Evolutionary conservation across 2,888 invertebrate species (phyloP).

Genomic region (Muscina levida): DNA sequence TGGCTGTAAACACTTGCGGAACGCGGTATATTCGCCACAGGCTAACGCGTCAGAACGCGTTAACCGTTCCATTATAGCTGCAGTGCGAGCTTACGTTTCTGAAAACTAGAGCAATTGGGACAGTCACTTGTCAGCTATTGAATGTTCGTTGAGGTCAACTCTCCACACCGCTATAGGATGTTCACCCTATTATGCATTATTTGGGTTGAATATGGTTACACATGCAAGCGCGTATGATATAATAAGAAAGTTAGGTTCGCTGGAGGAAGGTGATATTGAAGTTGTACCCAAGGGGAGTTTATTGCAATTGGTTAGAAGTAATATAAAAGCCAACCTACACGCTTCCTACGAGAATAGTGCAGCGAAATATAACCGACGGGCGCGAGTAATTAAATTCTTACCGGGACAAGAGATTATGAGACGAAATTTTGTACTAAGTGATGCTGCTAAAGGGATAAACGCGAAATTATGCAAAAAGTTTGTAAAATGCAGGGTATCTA

Average conservation of each 20-base stretch:
- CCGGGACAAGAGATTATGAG: too few species aligned
- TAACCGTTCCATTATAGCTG: conserved; percentile 2
- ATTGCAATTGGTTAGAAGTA: too few species aligned
- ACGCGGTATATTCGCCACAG: conserved; percentile 34
- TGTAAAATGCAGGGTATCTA: too few species aligned
- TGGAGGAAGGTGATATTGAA: too few species aligned
- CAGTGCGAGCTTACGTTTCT: neutral
- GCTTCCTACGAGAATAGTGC: too few species aligned
- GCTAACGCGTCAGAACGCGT: conserved; percentile 40
- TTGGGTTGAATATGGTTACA: neutral
- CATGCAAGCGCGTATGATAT: neutral
- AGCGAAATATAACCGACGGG: too few species aligned
- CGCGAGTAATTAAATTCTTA: too few species aligned
- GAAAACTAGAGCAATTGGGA: conserved; percentile 24
- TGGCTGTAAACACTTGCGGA: conserved; percentile 13
- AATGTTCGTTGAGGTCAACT: conserved; percentile 8
- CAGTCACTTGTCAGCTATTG: neutral
- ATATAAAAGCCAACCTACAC: too few species aligned
- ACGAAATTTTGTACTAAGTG: too few species aligned
- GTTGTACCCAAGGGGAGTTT: too few species aligned
- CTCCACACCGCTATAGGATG: neutral
- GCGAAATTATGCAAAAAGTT: too few species aligned
- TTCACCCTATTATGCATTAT: conserved; percentile 1
- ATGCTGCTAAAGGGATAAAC: too few species aligned
- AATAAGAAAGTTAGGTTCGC: neutral